A percentile compares a stretch with the other conserved stretches of the same genome.
These are phyloP conservation scores for Isotomurus palustris DNA, from an alignment of 2,888 invertebrate species.

Conservation along the genomic window DNA sequence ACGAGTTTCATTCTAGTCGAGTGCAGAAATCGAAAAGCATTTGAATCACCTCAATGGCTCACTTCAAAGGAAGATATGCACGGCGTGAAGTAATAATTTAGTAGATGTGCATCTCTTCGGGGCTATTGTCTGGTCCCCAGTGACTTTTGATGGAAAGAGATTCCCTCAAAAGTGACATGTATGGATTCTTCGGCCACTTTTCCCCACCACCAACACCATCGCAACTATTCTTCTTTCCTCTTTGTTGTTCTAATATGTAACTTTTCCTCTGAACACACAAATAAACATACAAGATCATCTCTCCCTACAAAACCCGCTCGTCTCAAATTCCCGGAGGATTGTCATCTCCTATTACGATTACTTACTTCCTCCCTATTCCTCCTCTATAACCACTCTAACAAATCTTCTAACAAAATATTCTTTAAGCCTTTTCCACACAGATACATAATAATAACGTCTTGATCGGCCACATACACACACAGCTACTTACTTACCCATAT, in stretches of 20 bases:
- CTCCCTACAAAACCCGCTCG: background rate
- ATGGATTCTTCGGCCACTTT: constrained; percentile 39
- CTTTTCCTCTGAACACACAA: background rate
- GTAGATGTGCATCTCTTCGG: no score
- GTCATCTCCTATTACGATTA: constrained; percentile 35
- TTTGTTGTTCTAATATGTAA: background rate
- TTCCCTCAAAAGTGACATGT: constrained; percentile 42
- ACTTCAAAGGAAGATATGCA: no score
- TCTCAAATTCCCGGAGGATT: constrained; percentile 26
- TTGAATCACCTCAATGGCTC: no score
- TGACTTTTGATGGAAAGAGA: constrained; percentile 46
- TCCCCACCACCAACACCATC: background rate
- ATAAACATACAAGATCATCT: background rate
- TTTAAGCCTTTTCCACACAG: no score
- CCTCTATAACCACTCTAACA: no score
- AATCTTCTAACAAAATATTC: no score
- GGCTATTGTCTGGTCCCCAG: constrained; percentile 28
- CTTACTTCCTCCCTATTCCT: background rate
- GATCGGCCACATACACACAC: no score
- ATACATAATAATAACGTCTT: no score
- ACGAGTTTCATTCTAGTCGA: no score
- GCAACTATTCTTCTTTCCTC: background rate
- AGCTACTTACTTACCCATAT: no score
- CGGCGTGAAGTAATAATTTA: constrained; percentile 36
- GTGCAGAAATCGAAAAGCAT: no score